phyloP scores from a whole-genome alignment of 2,113 vertebrate genomes.

The Scortum barcoo region DNA sequence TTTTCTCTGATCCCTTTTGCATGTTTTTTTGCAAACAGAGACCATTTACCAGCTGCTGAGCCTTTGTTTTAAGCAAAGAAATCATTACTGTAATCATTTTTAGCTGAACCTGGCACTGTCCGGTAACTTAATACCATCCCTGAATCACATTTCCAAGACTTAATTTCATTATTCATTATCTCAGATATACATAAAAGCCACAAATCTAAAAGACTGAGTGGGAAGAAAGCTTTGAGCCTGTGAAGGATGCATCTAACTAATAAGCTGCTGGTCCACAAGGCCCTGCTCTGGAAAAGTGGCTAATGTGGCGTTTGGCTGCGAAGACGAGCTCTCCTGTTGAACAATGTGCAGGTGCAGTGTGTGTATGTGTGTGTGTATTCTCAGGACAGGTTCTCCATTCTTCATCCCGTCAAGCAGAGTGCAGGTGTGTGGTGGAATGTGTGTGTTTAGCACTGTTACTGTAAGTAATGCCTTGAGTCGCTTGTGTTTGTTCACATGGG shows the following conservation, averaged over 20 bases:
- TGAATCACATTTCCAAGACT: constrained; percentile 26
- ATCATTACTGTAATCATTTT: constrained; percentile 33
- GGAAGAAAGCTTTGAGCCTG: not conserved
- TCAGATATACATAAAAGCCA: constrained; percentile 25
- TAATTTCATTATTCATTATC: constrained; percentile 34
- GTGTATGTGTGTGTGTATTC: constrained; percentile 22
- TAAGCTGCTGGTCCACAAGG: not conserved
- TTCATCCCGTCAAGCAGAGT: constrained; percentile 35
- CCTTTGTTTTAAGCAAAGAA: constrained; percentile 55
- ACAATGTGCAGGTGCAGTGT: constrained; percentile 35
- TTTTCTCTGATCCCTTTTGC: constrained; percentile 66
- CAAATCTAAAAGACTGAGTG: not conserved
- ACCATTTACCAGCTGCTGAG: constrained; percentile 70
- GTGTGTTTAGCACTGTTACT: constrained; percentile 33
- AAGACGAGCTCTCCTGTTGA: constrained; percentile 23
- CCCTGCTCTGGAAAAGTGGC: constrained; percentile 19
- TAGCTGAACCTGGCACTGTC: constrained; percentile 18
- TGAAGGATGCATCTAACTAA: constrained; percentile 7
- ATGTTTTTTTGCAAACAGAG: constrained; percentile 46
- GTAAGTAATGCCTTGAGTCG: constrained; percentile 30
- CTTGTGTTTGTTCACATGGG: constrained; percentile 67
- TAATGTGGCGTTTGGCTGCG: constrained; percentile 1
- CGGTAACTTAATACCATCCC: constrained; percentile 36
- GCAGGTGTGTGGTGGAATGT: constrained; percentile 69
- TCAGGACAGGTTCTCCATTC: constrained; percentile 52